These are phyloP conservation scores for Solen grandis DNA, from an alignment of 1,140 invertebrate genomes.

Conservation along the genomic window DNA sequence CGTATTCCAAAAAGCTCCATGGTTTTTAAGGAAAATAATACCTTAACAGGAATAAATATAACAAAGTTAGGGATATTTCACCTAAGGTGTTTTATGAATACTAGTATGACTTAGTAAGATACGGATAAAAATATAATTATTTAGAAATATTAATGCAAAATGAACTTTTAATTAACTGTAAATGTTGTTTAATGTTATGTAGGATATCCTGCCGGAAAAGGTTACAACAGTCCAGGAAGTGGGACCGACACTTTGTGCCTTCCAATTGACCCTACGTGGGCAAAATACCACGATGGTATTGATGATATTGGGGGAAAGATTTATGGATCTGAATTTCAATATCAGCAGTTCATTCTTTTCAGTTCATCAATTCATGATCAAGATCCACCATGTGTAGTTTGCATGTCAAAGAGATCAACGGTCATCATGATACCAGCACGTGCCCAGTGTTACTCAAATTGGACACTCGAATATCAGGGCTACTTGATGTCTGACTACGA, in stretches of 20 bases:
- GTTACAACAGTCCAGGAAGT: not conserved
- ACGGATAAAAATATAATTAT: not conserved
- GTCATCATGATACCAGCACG: too few species aligned
- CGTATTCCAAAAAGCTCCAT: too few species aligned
- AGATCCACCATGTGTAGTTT: conserved; percentile 54
- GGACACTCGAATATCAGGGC: too few species aligned
- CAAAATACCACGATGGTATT: conserved; percentile 23
- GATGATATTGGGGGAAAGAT: not conserved
- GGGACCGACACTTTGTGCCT: conserved; percentile 1
- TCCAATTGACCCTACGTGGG: conserved; percentile 20
- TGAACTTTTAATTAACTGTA: not conserved
- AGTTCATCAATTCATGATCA: conserved; percentile 5
- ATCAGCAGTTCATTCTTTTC: not conserved
- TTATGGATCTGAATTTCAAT: conserved; percentile 54
- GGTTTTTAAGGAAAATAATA: too few species aligned
- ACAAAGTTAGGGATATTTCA: too few species aligned
- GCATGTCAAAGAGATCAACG: too few species aligned
- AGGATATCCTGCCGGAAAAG: conserved; percentile 11
- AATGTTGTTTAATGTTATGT: not conserved
- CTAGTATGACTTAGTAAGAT: not conserved
- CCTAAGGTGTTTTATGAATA: too few species aligned
- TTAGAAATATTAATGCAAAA: not conserved
- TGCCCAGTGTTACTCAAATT: too few species aligned
- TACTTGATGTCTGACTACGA: too few species aligned
- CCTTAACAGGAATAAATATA: too few species aligned